Base-by-base conservation (phyloP, 1,140 invertebrate genomes). In the Lasaia peninsularis region DNA sequence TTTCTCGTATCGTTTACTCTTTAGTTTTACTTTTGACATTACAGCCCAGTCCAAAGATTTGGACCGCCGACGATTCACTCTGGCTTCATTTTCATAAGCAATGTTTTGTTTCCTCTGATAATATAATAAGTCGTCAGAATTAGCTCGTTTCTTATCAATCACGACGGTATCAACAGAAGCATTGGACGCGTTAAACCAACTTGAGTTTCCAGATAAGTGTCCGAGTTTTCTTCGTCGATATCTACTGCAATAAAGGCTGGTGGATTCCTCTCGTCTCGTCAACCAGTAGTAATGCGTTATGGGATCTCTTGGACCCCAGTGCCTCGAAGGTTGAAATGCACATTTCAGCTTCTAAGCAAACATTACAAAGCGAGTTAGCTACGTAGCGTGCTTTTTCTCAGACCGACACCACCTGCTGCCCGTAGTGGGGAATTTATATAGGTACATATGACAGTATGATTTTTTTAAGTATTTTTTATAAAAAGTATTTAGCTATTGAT, bases 261-360 rank as follows among this genome's bases (percentile, higher is more conserved):
- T 62, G 4, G 53, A 35, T 48, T 77, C 72, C 8, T 86, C 79
- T 0, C 80, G 71, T 75, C 91, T 89, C 28, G 91, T 86, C 32
- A 92, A 74, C 91, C 91, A 92, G 53, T 90, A 91, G 70, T 92
- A 91, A n/a, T 91, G 80, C 20, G 90, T 86, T 57, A 92, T 92
- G 9, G 92, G 91, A 62, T 93, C 92, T 9, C 90, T 86, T 10
- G 92, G 92, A 9, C 92, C 92, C 92, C 92, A 93, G 56, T 92
- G 91, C 4, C 91, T 78, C 0, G 91, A 91, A 12, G 91, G 91
- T 68, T 88, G 90, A 48, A 92, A 83, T 12, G 91, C 90, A 44
- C 90, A 89, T 71, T 86, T 83, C 37, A 92, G 72, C 86, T 92
- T 92, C 92, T 93, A 77, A 11, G 73, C 73, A 66, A 54, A 60